Evolutionary conservation across 2,797 vertebrate species (phyloP).

Genomic region (Mallotus villosus): DNA sequence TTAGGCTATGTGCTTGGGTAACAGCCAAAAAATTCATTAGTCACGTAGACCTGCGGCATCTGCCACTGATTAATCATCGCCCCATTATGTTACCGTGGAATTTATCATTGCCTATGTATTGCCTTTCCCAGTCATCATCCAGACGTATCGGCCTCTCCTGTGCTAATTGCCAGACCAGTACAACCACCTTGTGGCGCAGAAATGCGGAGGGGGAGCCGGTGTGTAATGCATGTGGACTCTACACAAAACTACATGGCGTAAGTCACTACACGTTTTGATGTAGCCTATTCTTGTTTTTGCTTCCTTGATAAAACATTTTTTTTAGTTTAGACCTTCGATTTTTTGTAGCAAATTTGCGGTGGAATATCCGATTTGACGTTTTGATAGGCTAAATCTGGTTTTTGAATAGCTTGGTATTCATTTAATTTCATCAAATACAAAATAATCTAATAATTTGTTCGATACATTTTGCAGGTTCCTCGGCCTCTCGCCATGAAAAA

Average conservation of each 20-base stretch:
- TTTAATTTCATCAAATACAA: neutral
- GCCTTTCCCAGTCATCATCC: constrained; percentile 84
- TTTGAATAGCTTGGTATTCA: no score
- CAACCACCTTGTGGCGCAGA: constrained; percentile 96
- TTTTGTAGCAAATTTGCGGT: no score
- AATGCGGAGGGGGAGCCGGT: constrained; percentile 97
- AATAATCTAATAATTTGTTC: neutral
- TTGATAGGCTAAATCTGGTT: no score
- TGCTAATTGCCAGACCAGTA: constrained; percentile 97
- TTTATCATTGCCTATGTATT: constrained; percentile 9
- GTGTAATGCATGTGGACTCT: constrained; percentile 97
- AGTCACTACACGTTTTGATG: constrained; percentile 27
- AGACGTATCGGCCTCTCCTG: constrained; percentile 94
- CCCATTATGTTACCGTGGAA: constrained; percentile 2
- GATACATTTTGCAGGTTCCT: constrained; percentile 80
- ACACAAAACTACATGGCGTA: constrained; percentile 98
- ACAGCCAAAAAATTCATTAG: constrained; percentile 14
- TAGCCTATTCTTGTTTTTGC: neutral
- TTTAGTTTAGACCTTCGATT: neutral
- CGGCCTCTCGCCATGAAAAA: constrained; percentile 99
- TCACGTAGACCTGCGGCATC: neutral
- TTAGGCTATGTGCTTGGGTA: constrained; percentile 10
- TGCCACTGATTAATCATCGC: neutral
- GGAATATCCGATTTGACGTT: no score
- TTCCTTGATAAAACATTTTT: neutral